Base-by-base conservation (phyloP, 2,797 vertebrate species). In the Chrysocyon brachyurus region DNA sequence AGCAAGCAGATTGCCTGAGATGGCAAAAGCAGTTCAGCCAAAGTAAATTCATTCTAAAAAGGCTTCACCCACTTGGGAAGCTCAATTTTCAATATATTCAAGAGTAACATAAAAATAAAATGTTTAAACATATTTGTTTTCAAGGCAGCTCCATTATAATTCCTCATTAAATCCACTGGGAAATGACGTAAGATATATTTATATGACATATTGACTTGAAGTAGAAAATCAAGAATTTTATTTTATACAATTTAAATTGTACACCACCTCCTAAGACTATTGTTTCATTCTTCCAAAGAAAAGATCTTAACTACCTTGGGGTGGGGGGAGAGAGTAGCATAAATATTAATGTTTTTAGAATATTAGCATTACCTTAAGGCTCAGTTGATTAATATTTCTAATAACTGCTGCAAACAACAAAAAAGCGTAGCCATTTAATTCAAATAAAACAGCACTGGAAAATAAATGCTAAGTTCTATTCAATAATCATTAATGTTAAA, bases 261-360 rank as follows among this genome's bases (percentile, higher is more conserved):
- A 49, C 3, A 68, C 0, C 7, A 86, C 52, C 26, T 31, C 87
- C 77, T n/a, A 72, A 68, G 28, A 19, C 40, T 28, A 89, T 22
- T 78, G 28, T 21, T 54, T 93, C 24, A 61, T 66, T 61, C 85
- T 90, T 93, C 7, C 52, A 68, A 79, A 68, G 56, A 87, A 78
- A 21, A 84, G 3, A 52, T 87, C 15, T 95, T 79, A 97, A 78
- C 33, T 66, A 17, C 28, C 70, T 52, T 28, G 40, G 52, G 12
- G 21, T 40, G 4, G 7, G 1, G 31, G 8, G 26, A 89, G 10
- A 87, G 94, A 94, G 91, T 40, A 84, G 84, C 46, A 87, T 95
- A 96, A 97, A 97, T 97, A 95, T 68, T 92, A 85, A 98, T 95
- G 11, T 91, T 96, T 92, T 90, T 24, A 88, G 97, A 97, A 92